Evolutionary conservation across 2,113 vertebrate genomes (phyloP).

Genomic region (Etheostoma cragini): DNA sequence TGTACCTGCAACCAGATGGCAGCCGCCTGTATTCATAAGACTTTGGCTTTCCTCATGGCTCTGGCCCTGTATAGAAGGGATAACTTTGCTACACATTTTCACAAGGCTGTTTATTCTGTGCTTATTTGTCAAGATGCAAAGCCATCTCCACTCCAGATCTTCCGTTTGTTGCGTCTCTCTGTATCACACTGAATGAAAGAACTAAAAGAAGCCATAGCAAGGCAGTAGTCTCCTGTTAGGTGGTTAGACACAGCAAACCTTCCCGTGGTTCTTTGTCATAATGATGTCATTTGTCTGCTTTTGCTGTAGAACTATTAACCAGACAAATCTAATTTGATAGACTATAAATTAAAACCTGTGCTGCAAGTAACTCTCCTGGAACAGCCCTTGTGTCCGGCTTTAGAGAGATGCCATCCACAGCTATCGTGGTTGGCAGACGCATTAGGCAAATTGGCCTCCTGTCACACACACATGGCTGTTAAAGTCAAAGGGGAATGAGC

Average conservation of each 20-base stretch:
- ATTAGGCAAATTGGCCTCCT: slow-evolving; percentile 31
- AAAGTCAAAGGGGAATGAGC: slow-evolving; percentile 51
- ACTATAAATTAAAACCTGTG: neutral
- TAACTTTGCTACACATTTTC: too few relatives aligned
- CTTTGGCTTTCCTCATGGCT: too few relatives aligned
- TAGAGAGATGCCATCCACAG: slow-evolving; percentile 13
- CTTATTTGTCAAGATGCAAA: too few relatives aligned
- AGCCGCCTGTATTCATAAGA: too few relatives aligned
- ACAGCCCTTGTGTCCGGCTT: neutral
- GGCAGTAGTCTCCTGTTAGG: neutral
- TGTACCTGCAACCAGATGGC: too few relatives aligned
- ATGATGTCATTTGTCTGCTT: neutral
- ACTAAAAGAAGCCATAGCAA: neutral
- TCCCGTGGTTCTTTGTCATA: too few relatives aligned
- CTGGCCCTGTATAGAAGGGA: too few relatives aligned
- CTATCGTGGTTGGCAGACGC: slow-evolving; percentile 37
- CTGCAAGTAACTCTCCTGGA: neutral
- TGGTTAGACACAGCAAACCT: too few relatives aligned
- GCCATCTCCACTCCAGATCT: neutral
- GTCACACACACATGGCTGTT: slow-evolving; percentile 32
- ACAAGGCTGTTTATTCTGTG: too few relatives aligned
- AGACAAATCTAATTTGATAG: neutral
- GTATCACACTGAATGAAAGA: neutral
- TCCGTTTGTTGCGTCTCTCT: neutral
- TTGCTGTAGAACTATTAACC: neutral